These are phyloP conservation scores for Bombyx mandarina DNA, from an alignment of 1,140 invertebrate genomes.

Conservation along the genomic window DNA sequence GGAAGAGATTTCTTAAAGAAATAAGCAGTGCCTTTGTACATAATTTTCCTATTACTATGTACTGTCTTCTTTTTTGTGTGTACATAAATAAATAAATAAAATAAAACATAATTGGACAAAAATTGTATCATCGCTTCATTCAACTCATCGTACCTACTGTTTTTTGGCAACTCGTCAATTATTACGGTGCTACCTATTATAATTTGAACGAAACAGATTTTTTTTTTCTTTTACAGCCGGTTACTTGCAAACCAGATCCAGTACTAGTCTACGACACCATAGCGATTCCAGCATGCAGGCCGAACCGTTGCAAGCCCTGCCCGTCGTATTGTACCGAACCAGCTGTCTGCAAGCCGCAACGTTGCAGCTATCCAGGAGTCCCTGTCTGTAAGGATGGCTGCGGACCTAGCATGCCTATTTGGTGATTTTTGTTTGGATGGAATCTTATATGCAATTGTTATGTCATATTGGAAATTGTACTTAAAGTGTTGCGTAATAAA, in stretches of 20 bases:
- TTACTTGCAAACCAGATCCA: constrained; percentile 25
- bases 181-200: constrained; percentile 3
- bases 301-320: constrained; percentile 52
- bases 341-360: constrained; percentile 37
- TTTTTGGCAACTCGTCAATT: constrained; percentile 6
- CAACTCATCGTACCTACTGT: neutral
- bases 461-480: too few species aligned
- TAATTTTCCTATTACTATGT: too few species aligned
- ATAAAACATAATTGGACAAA: neutral
- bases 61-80: too few species aligned
- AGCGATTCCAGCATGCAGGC: constrained; percentile 48
- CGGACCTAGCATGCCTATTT: constrained; percentile 58
- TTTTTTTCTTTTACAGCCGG: constrained; percentile 30
- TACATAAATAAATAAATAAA: too few species aligned
- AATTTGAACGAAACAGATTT: constrained; percentile 1
- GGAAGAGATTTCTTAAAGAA: too few species aligned
- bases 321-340: constrained; percentile 53
- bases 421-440: constrained; percentile 20
- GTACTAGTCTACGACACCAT: constrained; percentile 33
- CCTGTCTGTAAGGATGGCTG: constrained; percentile 43
- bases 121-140: neutral
- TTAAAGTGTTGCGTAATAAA: too few species aligned
- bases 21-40: too few species aligned
- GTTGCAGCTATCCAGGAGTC: constrained; percentile 53
- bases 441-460: too few species aligned